phyloP scores from a whole-genome alignment of 2,797 vertebrate genomes.

The Alectoris magna region DNA sequence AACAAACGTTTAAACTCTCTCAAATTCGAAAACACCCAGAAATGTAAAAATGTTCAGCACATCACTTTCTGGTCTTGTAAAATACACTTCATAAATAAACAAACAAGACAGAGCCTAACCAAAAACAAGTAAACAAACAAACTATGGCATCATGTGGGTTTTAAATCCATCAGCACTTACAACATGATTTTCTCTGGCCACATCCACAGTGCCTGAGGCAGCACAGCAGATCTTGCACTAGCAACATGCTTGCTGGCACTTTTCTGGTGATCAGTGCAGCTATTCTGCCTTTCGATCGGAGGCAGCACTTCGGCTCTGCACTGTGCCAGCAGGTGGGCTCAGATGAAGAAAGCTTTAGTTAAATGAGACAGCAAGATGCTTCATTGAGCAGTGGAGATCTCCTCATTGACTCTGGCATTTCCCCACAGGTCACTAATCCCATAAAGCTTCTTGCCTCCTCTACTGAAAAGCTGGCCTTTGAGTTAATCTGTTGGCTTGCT shows the following conservation, averaged over 20 bases:
- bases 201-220: rapidly evolving
- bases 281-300: neutral
- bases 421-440: neutral
- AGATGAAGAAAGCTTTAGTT: neutral
- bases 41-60: neutral
- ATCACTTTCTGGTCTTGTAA: neutral
- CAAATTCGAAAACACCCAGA: neutral
- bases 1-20: neutral
- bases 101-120: neutral
- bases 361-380: neutral
- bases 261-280: neutral
- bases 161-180: neutral
- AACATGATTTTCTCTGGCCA: neutral
- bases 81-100: neutral
- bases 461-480: neutral
- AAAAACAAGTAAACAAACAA: neutral
- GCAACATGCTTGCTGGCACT: neutral
- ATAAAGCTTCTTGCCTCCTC: neutral
- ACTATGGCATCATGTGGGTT: neutral
- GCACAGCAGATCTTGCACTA: rapidly evolving
- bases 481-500: neutral
- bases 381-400: neutral
- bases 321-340: neutral
- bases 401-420: neutral
- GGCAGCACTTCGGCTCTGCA: neutral